Evolutionary conservation across 2,888 invertebrate species (phyloP).

Genomic region (Lathronympha strigana): DNA sequence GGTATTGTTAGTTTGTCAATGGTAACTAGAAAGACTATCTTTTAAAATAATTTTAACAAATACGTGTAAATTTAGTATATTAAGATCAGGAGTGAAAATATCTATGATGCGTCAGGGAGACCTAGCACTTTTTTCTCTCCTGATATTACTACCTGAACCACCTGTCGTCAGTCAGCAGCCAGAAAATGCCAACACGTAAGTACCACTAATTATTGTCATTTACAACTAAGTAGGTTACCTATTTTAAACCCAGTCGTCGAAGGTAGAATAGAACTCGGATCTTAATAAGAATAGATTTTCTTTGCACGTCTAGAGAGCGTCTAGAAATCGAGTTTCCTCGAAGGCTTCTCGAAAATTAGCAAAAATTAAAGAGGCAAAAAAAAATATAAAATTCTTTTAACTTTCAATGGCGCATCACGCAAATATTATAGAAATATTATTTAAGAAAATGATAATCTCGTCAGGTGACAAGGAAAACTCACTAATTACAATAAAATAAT

Average conservation of each 20-base stretch:
- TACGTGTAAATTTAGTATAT: background rate
- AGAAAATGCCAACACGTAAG: constrained; percentile 61
- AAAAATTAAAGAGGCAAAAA: too few relatives aligned
- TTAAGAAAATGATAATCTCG: too few relatives aligned
- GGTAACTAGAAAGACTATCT: background rate
- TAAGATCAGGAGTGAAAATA: background rate
- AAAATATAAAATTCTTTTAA: too few relatives aligned
- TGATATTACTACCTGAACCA: constrained; percentile 65
- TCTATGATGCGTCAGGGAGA: constrained; percentile 64
- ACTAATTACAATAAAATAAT: too few relatives aligned
- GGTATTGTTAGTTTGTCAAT: too few relatives aligned
- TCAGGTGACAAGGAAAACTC: too few relatives aligned
- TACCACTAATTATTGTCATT: constrained; percentile 29
- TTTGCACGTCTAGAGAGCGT: background rate
- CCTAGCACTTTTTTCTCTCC: constrained; percentile 60
- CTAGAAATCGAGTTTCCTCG: background rate
- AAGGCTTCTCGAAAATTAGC: too few relatives aligned
- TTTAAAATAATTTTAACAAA: background rate
- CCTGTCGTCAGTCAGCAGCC: constrained; percentile 61
- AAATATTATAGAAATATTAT: too few relatives aligned
- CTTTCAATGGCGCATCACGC: too few relatives aligned
- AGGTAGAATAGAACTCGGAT: constrained; percentile 32
- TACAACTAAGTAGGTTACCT: constrained; percentile 28
- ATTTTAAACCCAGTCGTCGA: constrained; percentile 30
- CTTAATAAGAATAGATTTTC: constrained; percentile 27